Conservation (phyloP, 1,140 invertebrate species). For the Diabrotica virgifera region DNA sequence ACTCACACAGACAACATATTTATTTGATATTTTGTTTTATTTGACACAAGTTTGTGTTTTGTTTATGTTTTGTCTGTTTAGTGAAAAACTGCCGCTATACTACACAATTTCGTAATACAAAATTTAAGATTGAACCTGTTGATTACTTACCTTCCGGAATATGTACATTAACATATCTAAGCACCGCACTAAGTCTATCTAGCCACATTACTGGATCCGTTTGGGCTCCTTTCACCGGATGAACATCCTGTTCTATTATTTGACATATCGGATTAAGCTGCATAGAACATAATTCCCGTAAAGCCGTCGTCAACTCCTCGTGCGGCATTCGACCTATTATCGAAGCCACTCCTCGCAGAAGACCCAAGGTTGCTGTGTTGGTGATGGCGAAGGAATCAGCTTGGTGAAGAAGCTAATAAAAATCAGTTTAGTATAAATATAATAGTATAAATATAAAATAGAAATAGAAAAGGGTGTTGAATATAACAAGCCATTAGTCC, state of each 20-base stretch:
- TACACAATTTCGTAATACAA: too few relatives aligned
- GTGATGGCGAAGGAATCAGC: slow-evolving; percentile 78
- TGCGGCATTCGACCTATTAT: slow-evolving; percentile 55
- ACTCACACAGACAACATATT: too few relatives aligned
- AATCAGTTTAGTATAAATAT: too few relatives aligned
- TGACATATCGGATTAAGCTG: slow-evolving; percentile 68
- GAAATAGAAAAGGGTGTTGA: too few relatives aligned
- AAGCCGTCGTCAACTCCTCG: slow-evolving; percentile 63
- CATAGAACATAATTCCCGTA: slow-evolving; percentile 76
- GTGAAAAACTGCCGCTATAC: too few relatives aligned
- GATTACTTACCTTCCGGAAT: slow-evolving; percentile 34
- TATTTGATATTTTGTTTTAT: too few relatives aligned
- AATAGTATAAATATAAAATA: too few relatives aligned
- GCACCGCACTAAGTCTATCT: slow-evolving; percentile 86
- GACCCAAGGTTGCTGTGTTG: slow-evolving; percentile 75
- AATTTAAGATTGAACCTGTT: too few relatives aligned
- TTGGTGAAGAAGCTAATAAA: slow-evolving; percentile 67
- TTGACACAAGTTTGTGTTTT: too few relatives aligned
- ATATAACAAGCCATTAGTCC: too few relatives aligned
- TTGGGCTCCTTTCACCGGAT: slow-evolving; percentile 50
- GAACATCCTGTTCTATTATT: slow-evolving; percentile 53
- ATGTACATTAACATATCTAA: slow-evolving; percentile 65
- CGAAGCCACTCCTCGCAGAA: slow-evolving; percentile 55
- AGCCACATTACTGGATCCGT: slow-evolving; percentile 90
- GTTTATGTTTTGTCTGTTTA: too few relatives aligned